Percentiles rank a stretch among this genome's conserved stretches.
phyloP scores from a whole-genome alignment of 2,113 vertebrate species.

The Cephalopholis sonnerati region DNA sequence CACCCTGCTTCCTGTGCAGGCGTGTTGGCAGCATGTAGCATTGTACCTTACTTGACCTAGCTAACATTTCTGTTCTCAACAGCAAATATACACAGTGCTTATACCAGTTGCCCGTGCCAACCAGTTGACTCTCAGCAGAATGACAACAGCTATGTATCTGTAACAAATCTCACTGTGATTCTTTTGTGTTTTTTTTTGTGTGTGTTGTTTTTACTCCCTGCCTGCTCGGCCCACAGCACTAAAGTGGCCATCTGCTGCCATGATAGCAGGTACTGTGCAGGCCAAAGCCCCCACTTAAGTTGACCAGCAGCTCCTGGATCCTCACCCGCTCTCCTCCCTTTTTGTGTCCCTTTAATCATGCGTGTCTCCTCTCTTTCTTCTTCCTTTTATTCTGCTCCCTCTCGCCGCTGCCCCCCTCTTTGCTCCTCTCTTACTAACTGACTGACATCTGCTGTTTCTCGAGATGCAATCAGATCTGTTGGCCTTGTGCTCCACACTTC shows the following conservation, averaged over 20 bases:
- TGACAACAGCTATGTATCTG: constrained; percentile 17
- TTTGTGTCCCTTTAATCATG: constrained; percentile 30
- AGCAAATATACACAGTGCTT: background rate
- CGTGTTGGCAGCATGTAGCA: background rate
- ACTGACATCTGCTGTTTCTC: constrained; percentile 42
- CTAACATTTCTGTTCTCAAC: constrained; percentile 7
- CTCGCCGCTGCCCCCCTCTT: background rate
- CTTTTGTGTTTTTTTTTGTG: constrained; percentile 48
- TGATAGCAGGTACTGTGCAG: constrained; percentile 65
- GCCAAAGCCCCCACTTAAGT: constrained; percentile 11
- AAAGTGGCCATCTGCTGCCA: constrained; percentile 76
- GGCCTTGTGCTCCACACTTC: background rate
- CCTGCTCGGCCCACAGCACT: constrained; percentile 51
- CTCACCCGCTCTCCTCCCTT: constrained; percentile 19
- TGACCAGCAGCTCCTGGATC: constrained; percentile 22
- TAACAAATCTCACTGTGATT: constrained; percentile 45
- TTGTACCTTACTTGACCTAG: background rate
- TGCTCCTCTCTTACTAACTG: background rate
- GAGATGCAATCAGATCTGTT: constrained; percentile 4
- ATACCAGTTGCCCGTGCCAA: constrained; percentile 37
- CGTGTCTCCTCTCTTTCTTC: constrained; percentile 8
- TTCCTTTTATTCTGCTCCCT: constrained; percentile 4
- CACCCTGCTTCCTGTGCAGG: background rate
- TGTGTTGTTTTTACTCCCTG: constrained; percentile 38
- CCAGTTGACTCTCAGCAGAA: constrained; percentile 21